A percentile compares a stretch with the other conserved stretches of the same genome.
phyloP scores from a whole-genome alignment of 2,113 vertebrate genomes.

The Oostethus manadensis region DNA sequence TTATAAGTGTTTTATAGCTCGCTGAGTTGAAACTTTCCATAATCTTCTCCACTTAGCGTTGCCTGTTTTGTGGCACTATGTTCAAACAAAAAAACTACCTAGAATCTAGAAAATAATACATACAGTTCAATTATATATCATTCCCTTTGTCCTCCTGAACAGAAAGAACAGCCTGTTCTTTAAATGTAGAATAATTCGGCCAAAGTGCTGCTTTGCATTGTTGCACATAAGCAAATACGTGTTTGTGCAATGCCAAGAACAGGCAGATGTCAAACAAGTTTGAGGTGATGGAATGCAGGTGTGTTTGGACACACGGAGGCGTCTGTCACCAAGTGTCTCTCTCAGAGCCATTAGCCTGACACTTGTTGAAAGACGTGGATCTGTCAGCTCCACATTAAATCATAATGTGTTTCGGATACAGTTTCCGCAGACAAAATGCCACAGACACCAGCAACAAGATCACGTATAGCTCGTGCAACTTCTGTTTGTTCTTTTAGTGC shows the following conservation, averaged over 20 bases:
- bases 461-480: constrained; percentile 31
- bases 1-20: constrained; percentile 62
- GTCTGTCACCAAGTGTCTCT: constrained; percentile 58
- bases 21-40: constrained; percentile 54
- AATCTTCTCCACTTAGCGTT: constrained; percentile 26
- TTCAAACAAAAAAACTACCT: constrained; percentile 13
- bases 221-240: constrained; percentile 49
- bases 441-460: constrained; percentile 45
- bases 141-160: constrained; percentile 4
- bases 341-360: constrained; percentile 55
- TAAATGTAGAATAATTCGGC: constrained; percentile 37
- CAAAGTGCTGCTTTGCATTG: constrained; percentile 47
- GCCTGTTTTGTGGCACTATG: constrained; percentile 16
- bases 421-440: constrained; percentile 49
- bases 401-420: constrained; percentile 47
- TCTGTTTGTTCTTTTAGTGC: constrained; percentile 11
- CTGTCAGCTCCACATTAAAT: constrained; percentile 61
- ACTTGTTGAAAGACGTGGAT: constrained; percentile 57
- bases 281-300: constrained; percentile 53
- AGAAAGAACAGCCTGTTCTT: constrained; percentile 21
- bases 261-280: constrained; percentile 65
- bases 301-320: constrained; percentile 48
- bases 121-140: constrained; percentile 6
- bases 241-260: constrained; percentile 46
- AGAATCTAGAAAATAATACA: not conserved